Percentiles rank a stretch among this genome's conserved stretches.
Conservation (phyloP, 2,113 vertebrate genomes). For the Heteronetta atricapilla region DNA sequence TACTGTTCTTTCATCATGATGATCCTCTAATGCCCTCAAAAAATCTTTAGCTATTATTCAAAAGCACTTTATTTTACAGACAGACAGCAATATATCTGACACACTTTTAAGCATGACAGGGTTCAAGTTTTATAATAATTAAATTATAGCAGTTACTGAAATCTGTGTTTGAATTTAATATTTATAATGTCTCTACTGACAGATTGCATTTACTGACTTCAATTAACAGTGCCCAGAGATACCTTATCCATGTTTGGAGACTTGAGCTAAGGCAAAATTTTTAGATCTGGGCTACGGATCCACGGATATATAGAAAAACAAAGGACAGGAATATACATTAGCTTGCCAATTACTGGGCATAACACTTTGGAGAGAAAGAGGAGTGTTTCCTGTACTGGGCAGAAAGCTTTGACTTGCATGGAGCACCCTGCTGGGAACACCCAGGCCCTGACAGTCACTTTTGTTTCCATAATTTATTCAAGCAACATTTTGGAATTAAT, state of each 20-base stretch:
- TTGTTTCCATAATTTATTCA: not conserved
- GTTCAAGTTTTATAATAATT: constrained; percentile 1
- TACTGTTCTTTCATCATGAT: not conserved
- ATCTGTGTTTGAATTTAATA: constrained; percentile 6
- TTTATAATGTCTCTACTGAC: constrained; percentile 11
- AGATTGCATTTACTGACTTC: constrained; percentile 63
- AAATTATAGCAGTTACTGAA: constrained; percentile 8
- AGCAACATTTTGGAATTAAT: not conserved
- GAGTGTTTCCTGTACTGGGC: not conserved
- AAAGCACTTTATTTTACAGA: not conserved
- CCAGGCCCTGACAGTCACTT: not conserved
- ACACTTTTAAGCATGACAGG: not conserved
- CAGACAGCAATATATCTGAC: not conserved
- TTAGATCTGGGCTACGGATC: not conserved
- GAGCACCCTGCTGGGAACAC: not conserved
- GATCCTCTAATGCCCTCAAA: not conserved
- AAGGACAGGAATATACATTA: not conserved
- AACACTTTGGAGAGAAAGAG: not conserved
- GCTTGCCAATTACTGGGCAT: not conserved
- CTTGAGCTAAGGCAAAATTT: not conserved
- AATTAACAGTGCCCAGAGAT: constrained; percentile 51
- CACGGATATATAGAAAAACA: not conserved
- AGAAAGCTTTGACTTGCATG: not conserved
- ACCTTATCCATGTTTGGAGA: not conserved
- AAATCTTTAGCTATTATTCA: not conserved